Base-by-base conservation (phyloP, 2,113 vertebrate genomes). In the Ailuropoda melanoleuca region DNA sequence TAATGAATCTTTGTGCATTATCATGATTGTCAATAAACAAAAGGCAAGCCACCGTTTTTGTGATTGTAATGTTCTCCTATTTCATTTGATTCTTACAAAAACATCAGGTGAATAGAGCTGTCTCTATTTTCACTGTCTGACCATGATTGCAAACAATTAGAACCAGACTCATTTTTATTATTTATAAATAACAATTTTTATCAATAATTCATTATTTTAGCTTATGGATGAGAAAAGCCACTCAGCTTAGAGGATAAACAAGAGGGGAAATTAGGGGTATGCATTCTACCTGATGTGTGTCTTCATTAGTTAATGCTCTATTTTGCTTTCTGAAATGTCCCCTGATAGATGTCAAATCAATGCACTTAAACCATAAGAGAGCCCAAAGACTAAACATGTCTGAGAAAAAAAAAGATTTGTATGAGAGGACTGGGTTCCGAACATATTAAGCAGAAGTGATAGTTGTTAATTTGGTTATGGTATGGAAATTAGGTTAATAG, bases 121-220 rank as follows among this genome's bases (percentile, higher is more conserved):
- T 50, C 4, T 82, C 11, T 15, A 4, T 43, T 95, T 96, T 92
- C 3, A 39, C 4, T 53, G 0, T 58, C 81, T 43, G 29, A n/a
- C 31, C 55, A 74, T 86, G 19, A 89, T 68, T 82, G 74, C 9
- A 66, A 80, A 55, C 48, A 62, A 80, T 72, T 85, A 80, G 17
- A 94, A 68, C 17, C 34, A 56, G 15, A 58, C n/a, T 86, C 31
- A 85, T 75, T 87, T 39, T 46, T 93, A 48, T 39, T 95, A 29
- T 84, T 87, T 84, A 77, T 43, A 92, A 94, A 75, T n/a, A 68
- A 86, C 3, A 43, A 74, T 82, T 88, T 87, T 43, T 60, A 85
- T 60, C 60, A 34, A 62, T n/a, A 90, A 85, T 50, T 68, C 34
- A 89, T 77, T 62, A 81, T 88, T 96, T 96, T 78, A 83, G 66